These are phyloP conservation scores for Oligia latruncula DNA, from an alignment of 2,888 invertebrate genomes.

Conservation along the genomic window DNA sequence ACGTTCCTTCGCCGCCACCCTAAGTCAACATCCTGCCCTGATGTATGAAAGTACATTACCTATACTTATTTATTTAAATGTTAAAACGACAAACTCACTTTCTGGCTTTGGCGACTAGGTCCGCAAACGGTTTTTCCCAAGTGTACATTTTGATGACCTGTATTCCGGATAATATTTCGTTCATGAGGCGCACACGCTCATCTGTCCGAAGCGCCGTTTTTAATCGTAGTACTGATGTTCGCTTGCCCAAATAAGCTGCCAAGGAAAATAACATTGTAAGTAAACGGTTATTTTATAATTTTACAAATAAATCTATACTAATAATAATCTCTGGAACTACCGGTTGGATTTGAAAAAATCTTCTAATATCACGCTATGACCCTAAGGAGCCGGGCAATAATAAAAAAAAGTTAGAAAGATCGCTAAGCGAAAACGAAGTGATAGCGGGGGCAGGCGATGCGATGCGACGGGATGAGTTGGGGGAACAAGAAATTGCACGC, in stretches of 20 bases:
- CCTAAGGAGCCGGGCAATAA: too few species aligned
- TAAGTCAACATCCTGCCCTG: too few species aligned
- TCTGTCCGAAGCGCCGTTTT: slow-evolving; percentile 96
- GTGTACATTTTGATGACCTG: slow-evolving; percentile 98
- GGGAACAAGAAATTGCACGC: too few species aligned
- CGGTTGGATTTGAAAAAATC: too few species aligned
- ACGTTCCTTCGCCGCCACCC: too few species aligned
- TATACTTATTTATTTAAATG: background rate
- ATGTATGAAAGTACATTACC: too few species aligned
- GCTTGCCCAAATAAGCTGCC: slow-evolving; percentile 93
- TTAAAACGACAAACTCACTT: slow-evolving; percentile 88
- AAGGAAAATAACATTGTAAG: slow-evolving; percentile 47
- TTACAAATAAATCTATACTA: background rate
- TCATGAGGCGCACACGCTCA: slow-evolving; percentile 97
- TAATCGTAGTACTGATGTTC: slow-evolving; percentile 93
- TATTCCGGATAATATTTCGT: slow-evolving; percentile 95
- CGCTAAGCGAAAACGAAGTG: too few species aligned
- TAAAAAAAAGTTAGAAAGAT: too few species aligned
- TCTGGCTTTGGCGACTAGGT: slow-evolving; percentile 92
- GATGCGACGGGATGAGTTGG: too few species aligned
- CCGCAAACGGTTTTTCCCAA: slow-evolving; percentile 96
- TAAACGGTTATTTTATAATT: background rate
- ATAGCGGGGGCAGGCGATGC: too few species aligned
- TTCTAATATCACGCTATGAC: too few species aligned
- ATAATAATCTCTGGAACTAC: too few species aligned